Evolutionary conservation across 2,113 vertebrate genomes (phyloP).

Genomic region (Oryzias curvinotus): DNA sequence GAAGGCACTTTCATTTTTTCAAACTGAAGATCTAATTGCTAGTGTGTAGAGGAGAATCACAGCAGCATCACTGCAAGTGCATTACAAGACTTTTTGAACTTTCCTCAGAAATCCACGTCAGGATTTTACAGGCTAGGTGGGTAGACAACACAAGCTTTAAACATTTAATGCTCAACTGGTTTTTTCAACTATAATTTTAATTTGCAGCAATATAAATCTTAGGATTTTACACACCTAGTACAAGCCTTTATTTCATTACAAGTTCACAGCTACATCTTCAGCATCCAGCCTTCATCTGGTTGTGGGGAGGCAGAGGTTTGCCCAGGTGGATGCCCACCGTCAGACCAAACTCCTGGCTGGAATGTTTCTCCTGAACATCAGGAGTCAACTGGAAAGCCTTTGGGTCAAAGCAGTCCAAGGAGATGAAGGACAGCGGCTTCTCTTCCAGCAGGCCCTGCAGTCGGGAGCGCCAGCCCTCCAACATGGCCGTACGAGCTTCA

Average conservation of each 20-base stretch:
- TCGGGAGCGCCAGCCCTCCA: slow-evolving; percentile 54
- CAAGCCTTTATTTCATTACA: slow-evolving; percentile 5
- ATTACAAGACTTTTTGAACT: no score
- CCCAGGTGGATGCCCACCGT: slow-evolving; percentile 77
- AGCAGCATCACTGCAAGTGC: no score
- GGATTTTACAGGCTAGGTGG: no score
- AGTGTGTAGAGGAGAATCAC: no score
- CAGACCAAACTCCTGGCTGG: slow-evolving; percentile 68
- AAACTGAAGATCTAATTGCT: no score
- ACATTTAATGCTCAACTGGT: no score
- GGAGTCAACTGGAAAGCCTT: slow-evolving; percentile 75
- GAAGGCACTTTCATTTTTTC: no score
- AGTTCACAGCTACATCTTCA: not conserved
- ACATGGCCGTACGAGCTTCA: slow-evolving; percentile 60
- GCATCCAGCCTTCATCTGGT: slow-evolving; percentile 66
- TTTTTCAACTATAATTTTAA: no score
- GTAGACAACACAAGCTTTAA: no score
- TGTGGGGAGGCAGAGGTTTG: slow-evolving; percentile 75
- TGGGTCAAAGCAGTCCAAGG: slow-evolving; percentile 75
- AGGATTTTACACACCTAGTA: not conserved
- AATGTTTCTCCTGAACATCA: slow-evolving; percentile 62
- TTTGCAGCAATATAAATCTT: no score
- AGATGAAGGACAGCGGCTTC: slow-evolving; percentile 59
- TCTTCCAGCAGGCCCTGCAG: slow-evolving; percentile 58
- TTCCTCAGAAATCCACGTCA: no score